Percentiles rank a stretch among this genome's conserved stretches.
Conservation (phyloP, 2,113 vertebrate species). For the Apistogramma diplotaenia region DNA sequence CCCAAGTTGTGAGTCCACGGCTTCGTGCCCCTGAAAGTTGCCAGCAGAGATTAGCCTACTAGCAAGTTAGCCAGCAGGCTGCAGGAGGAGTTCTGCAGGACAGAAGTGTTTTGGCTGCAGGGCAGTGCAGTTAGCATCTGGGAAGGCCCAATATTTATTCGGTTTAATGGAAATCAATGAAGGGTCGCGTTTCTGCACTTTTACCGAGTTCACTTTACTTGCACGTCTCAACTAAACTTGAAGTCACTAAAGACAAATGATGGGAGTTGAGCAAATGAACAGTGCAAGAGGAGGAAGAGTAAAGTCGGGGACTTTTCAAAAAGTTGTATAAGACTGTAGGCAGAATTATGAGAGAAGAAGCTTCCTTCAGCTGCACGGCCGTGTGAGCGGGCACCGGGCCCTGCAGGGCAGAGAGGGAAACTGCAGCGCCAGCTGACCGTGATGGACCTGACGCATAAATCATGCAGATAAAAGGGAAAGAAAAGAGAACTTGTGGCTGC, state of each 20-base stretch:
- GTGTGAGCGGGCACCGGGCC: conserved; percentile 14
- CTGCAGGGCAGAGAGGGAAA: conserved; percentile 15
- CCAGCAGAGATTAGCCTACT: conserved; percentile 36
- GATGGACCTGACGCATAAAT: conserved; percentile 23
- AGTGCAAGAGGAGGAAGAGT: neutral
- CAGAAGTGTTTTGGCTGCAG: conserved; percentile 9
- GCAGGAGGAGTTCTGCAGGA: conserved; percentile 7
- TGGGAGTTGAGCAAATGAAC: neutral
- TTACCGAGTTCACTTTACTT: neutral
- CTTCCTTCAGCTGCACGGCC: neutral
- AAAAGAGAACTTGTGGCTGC: neutral
- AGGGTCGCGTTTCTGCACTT: neutral
- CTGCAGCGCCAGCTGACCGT: conserved; percentile 27
- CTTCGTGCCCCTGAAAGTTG: conserved; percentile 19
- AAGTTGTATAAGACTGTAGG: neutral
- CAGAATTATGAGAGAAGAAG: neutral
- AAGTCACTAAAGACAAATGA: too few relatives aligned
- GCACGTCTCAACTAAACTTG: too few relatives aligned
- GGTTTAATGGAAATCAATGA: fast-evolving
- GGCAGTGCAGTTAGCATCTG: neutral
- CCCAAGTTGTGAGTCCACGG: neutral
- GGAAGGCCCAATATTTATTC: neutral
- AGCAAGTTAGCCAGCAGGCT: conserved; percentile 46
- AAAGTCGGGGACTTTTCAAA: neutral
- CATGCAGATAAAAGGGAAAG: neutral